phyloP scores from a whole-genome alignment of 2,113 vertebrate species.

The Tetrao urogallus region DNA sequence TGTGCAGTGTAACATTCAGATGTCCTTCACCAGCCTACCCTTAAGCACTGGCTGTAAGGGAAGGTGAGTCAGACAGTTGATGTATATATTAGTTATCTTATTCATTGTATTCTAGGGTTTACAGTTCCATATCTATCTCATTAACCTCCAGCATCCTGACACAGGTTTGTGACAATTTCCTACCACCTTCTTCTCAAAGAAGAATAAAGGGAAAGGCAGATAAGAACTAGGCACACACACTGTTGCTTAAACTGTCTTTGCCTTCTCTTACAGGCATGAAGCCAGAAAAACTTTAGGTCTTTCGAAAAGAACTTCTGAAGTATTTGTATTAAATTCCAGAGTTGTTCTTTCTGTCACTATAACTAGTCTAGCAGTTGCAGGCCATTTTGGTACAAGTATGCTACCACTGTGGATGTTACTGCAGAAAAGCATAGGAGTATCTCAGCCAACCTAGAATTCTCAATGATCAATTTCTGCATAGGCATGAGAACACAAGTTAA shows the following conservation, averaged over 20 bases:
- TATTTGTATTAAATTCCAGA: neutral
- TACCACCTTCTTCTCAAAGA: neutral
- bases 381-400: neutral
- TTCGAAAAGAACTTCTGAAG: neutral
- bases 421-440: neutral
- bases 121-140: neutral
- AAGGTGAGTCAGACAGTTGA: accelerated
- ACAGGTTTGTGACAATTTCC: neutral
- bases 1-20: neutral
- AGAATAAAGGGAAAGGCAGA: neutral
- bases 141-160: neutral
- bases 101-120: neutral
- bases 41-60: accelerated
- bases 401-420: neutral
- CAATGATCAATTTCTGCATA: neutral
- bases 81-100: neutral
- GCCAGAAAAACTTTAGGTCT: neutral
- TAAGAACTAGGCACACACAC: neutral
- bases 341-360: neutral
- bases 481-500: neutral
- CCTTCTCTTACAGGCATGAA: neutral
- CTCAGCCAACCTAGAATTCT: neutral
- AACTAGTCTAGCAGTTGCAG: neutral
- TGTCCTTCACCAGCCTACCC: neutral
- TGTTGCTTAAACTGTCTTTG: neutral